A percentile compares a stretch with the other conserved stretches of the same genome.
Conservation (phyloP, 2,797 vertebrate genomes). For the Loriculus beryllinus region DNA sequence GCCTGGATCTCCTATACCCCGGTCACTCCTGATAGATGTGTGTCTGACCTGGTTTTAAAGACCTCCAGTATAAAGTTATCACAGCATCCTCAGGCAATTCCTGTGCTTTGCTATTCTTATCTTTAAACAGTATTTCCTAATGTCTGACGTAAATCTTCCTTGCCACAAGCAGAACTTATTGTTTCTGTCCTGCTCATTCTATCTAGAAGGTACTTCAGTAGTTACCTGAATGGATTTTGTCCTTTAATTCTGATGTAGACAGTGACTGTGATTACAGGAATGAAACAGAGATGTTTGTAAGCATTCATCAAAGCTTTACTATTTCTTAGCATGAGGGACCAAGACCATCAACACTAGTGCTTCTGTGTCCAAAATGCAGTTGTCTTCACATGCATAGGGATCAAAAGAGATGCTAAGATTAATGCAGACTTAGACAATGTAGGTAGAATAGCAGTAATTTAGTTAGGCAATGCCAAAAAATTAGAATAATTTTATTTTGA, state of each 20-base stretch:
- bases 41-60: not conserved
- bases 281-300: not conserved
- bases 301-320: not conserved
- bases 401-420: not conserved
- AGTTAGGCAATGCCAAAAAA: not conserved
- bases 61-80: not conserved
- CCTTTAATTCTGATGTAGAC: not conserved
- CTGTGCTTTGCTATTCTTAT: constrained; percentile 47
- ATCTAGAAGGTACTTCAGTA: constrained; percentile 4
- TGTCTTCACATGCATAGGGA: not conserved
- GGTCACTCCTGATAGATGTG: not conserved
- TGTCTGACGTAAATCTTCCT: constrained; percentile 27
- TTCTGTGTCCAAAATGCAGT: not conserved
- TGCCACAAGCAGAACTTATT: constrained; percentile 14
- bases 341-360: not conserved
- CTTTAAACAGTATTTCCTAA: constrained; percentile 41
- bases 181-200: not conserved
- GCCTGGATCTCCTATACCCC: not conserved
- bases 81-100: constrained; percentile 45
- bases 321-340: not conserved
- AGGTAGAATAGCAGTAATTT: not conserved
- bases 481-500: not conserved
- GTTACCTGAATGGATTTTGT: not conserved
- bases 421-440: not conserved
- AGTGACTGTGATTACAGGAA: not conserved